Conservation (phyloP, 2,797 vertebrate genomes). For the Pangasius mekongensis region DNA sequence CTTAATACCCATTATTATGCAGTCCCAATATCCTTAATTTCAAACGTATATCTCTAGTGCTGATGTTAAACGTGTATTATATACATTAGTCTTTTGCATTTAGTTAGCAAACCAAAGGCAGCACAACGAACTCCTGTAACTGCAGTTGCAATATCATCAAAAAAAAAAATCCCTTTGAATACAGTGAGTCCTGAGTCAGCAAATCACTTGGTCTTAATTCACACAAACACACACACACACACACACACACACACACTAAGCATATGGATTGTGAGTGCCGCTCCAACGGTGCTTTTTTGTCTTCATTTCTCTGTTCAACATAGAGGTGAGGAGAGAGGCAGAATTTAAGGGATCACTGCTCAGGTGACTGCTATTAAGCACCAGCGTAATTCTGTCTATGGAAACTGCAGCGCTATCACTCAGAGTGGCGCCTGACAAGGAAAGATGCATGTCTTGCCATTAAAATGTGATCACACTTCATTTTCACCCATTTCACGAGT, state of each 20-base stretch:
- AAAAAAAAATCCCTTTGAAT: background rate
- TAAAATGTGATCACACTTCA: conserved; percentile 52
- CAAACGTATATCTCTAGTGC: background rate
- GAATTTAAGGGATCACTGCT: conserved; percentile 59
- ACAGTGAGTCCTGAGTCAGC: conserved; percentile 16
- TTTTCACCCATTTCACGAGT: conserved; percentile 36
- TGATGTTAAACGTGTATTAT: background rate
- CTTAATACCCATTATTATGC: background rate
- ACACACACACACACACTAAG: background rate
- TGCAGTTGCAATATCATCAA: background rate
- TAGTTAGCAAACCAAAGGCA: conserved; percentile 10
- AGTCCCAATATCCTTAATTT: background rate
- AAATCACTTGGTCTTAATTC: conserved; percentile 14
- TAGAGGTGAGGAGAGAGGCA: conserved; percentile 37
- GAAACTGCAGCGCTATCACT: conserved; percentile 35
- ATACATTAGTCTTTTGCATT: background rate
- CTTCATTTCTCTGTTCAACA: conserved; percentile 47
- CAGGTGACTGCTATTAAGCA: conserved; percentile 55
- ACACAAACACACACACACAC: background rate
- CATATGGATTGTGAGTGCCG: conserved; percentile 10
- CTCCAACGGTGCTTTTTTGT: conserved; percentile 25
- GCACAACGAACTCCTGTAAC: conserved; percentile 2
- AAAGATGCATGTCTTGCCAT: conserved; percentile 48
- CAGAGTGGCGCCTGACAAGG: conserved; percentile 20
- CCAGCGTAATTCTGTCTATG: conserved; percentile 48